These are phyloP conservation scores for Labeo rohita DNA, from an alignment of 2,113 vertebrate genomes.

Conservation along the genomic window DNA sequence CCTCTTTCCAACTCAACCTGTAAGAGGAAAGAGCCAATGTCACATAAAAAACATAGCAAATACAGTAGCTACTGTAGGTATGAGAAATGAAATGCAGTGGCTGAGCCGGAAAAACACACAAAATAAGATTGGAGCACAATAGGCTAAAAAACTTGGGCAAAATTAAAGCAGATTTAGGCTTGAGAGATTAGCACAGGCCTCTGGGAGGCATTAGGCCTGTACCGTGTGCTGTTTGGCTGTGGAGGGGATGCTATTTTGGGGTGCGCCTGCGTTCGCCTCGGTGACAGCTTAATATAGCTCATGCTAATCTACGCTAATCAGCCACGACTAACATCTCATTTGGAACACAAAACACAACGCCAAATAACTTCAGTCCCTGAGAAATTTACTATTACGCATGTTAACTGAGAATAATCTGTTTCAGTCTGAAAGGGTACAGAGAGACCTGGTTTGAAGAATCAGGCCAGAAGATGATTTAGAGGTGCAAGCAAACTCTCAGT, in stretches of 20 bases:
- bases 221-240: conserved; percentile 19
- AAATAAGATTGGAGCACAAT: not conserved
- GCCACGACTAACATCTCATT: conserved; percentile 51
- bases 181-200: conserved; percentile 19
- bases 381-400: conserved; percentile 37
- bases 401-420: conserved; percentile 20
- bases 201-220: conserved; percentile 7
- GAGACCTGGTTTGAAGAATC: conserved; percentile 31
- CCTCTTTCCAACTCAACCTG: conserved; percentile 93
- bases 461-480: conserved; percentile 15
- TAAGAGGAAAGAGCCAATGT: not conserved
- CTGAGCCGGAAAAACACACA: not conserved
- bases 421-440: not conserved
- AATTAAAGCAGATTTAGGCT: not conserved
- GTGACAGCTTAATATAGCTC: conserved; percentile 52
- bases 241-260: conserved; percentile 45
- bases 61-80: not conserved
- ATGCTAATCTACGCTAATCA: conserved; percentile 57
- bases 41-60: not conserved
- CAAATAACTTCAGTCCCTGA: conserved; percentile 33
- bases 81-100: not conserved
- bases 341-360: conserved; percentile 33
- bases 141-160: not conserved
- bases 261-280: conserved; percentile 26
- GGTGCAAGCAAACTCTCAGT: not conserved